Base-by-base conservation (phyloP, 2,797 vertebrate species). In the Muscicapa striata region DNA sequence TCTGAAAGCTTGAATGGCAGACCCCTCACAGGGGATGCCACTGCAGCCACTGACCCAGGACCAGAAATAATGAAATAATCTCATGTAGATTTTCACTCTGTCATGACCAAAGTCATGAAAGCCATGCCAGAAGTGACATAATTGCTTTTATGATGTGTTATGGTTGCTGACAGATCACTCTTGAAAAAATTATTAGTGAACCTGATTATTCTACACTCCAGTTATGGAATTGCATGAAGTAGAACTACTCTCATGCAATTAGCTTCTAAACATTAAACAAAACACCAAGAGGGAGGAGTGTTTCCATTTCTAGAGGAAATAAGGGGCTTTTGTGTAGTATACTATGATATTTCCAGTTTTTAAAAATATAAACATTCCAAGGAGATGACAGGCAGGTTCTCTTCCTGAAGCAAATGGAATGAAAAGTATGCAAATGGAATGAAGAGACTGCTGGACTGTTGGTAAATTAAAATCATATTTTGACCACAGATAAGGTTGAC, bases 171-270 rank as follows among this genome's bases (percentile, higher is more conserved):
- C 70, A 84, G 70, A 41, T 48, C 84, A 48, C 70, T 84, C 88
- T 49, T 79, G 74, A 87, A 77, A 76, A 93, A 92, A 88, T 95
- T 70, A 61, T 87, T 77, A 57, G 49, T 45, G 90, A 87, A 63
- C 29, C 43, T 84, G 51, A 94, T 93, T 87, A 87, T 88, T 79
- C 55, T 49, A 11, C 8, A 5, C 41, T 76, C 52, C 34, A 72
- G 3, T 84, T 87, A 77, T 6, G 41, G 54, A 87, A 59, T 30
- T 74, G 16, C 41, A 38, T 84, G 52, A 86, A 76, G 51, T 54
- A 81, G 34, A 82, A 18, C 55, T 94, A 32, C 38, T 2, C 0
- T 51, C 52, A 77, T 84, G 36, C 34, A 82, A 26, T 90, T 81
- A 84, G 32, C 40, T 92, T 87, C 32, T 79, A 67, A 93, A 46